Conservation (phyloP, 2,113 vertebrate species). For the Baryphthengus martii region DNA sequence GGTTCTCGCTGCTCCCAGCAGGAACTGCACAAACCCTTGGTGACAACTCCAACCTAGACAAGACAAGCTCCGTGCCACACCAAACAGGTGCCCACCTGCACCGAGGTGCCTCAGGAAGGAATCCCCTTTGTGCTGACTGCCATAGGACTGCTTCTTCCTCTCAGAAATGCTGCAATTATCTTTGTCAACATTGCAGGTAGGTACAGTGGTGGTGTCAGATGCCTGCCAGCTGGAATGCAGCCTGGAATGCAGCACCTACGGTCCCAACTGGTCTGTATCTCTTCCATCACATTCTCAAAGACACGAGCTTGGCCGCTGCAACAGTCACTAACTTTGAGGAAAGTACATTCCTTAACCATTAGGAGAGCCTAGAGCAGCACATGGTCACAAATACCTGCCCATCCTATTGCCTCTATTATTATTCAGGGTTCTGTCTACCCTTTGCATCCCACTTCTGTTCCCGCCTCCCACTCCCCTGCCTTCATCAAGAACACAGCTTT, state of each 20-base stretch:
- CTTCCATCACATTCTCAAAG: not conserved
- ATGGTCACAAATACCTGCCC: not conserved
- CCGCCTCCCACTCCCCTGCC: not conserved
- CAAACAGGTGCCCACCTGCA: not conserved
- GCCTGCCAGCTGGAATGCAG: conserved; percentile 43
- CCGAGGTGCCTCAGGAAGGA: not conserved
- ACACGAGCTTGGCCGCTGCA: not conserved
- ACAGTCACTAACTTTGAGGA: not conserved
- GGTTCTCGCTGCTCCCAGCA: not conserved
- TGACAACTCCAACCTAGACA: not conserved
- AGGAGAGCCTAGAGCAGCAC: not conserved
- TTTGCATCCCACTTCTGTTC: not conserved
- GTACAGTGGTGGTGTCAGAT: not conserved
- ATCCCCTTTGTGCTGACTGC: not conserved
- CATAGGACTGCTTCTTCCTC: not conserved
- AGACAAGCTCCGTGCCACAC: not conserved
- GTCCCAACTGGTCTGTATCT: not conserved
- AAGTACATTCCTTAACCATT: not conserved
- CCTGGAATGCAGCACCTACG: conserved; percentile 20
- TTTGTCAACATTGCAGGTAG: not conserved
- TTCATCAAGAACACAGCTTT: not conserved
- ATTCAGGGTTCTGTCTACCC: not conserved
- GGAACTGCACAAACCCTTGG: not conserved
- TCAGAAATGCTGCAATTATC: conserved; percentile 4
- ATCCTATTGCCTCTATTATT: not conserved